Evolutionary conservation across 2,113 vertebrate genomes (phyloP), one percentile per base, ranked within the genome.

Genomic region (Ciconia boyciana): DNA sequence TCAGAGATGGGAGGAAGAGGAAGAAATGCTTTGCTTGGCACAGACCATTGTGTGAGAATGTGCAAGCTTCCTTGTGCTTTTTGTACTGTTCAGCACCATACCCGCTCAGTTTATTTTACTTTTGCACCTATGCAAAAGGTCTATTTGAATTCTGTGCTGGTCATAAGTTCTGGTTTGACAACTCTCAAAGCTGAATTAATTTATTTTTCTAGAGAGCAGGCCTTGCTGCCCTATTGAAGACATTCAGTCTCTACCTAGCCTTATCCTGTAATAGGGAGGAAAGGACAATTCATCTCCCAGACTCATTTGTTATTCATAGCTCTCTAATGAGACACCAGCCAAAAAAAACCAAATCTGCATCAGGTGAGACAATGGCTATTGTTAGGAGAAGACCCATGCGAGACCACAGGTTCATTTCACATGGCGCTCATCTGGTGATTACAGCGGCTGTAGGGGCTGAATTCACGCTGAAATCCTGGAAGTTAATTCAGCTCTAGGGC

Each of bases 401-500:
- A 85, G 58, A 92, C 49, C 55, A 64, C 16, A 34, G 70, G 52
- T 12, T 85, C 49, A 29, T 79, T 75, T 72, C 77, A 89, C 69
- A 24, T 2, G 0, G n/a, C 7, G 5, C 36, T 85, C 12, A 6
- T n/a, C 31, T 32, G 29, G 8, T 2, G 17, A 60, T 44, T 44
- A 52, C 66, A 69, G 48, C 2, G 3, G 34, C 1, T 0, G 34
- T 16, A 49, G 31, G 16, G 62, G 62, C 36, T 74, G 62, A 94
- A 87, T 70, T 80, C 74, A 61, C 11, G 3, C 57, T 25, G 21
- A 76, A 34, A 87, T 43, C 28, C 31, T 77, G 26, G 11, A 82
- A 93, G 31, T n/a, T 77, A 94, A 90, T 84, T 93, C 74, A 69
- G 57, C 78, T 96, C 93, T 80, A 17, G 78, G 66, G 71, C 20